Conservation (phyloP, 2,113 vertebrate genomes). For the Regulus satrapa region DNA sequence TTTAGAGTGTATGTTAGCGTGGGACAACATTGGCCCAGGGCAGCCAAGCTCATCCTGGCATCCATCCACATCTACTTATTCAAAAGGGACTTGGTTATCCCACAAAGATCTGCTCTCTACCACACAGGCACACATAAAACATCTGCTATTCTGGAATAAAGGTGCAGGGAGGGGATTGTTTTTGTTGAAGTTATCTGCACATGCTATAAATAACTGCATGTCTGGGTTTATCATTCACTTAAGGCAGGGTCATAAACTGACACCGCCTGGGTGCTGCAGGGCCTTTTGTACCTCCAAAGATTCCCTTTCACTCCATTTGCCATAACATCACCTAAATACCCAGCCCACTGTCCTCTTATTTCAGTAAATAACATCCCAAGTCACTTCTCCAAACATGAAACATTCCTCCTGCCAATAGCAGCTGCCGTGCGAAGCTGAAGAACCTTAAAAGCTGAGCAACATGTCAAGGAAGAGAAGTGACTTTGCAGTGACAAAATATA, state of each 20-base stretch:
- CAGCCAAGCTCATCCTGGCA: neutral
- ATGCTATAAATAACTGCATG: neutral
- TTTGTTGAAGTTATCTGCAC: neutral
- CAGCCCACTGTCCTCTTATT: neutral
- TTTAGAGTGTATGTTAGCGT: neutral
- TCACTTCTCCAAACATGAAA: neutral
- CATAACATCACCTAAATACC: neutral
- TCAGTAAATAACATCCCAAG: neutral
- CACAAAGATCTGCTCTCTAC: neutral
- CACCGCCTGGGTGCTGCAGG: neutral
- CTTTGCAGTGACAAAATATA: neutral
- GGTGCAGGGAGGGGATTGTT: neutral
- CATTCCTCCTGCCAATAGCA: neutral
- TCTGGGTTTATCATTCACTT: neutral
- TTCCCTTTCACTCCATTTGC: neutral
- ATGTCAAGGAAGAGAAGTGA: neutral
- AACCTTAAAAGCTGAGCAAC: neutral
- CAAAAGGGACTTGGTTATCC: neutral
- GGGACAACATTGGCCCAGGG: neutral
- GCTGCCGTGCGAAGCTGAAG: neutral
- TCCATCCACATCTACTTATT: neutral
- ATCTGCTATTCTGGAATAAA: neutral
- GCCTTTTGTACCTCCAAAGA: neutral
- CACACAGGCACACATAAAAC: accelerated
- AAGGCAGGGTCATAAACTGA: neutral